Conservation (phyloP, 2,113 vertebrate genomes). For the Ciconia boyciana region DNA sequence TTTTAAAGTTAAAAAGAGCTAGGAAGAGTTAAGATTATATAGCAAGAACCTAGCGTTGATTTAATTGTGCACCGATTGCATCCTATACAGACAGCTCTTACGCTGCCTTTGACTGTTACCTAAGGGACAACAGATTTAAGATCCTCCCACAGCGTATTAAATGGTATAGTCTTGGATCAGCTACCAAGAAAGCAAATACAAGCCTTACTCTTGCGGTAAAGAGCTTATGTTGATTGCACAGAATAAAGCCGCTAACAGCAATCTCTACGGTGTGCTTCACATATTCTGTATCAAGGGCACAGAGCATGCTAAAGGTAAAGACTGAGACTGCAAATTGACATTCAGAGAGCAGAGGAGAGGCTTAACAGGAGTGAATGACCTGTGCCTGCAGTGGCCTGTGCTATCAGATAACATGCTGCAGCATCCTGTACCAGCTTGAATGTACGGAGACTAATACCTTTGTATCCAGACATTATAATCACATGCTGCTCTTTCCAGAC, state of each 20-base stretch:
- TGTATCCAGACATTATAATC: not conserved
- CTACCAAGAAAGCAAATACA: not conserved
- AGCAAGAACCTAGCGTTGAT: not conserved
- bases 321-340: not conserved
- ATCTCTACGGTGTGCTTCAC: not conserved
- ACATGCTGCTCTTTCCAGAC: not conserved
- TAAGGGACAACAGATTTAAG: not conserved
- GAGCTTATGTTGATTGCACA: not conserved
- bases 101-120: not conserved
- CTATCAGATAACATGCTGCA: not conserved
- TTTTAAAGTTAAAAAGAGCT: not conserved
- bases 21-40: not conserved
- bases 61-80: not conserved
- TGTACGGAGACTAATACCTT: accelerated
- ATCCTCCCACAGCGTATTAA: not conserved
- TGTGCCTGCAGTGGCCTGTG: not conserved
- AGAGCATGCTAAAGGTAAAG: not conserved
- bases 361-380: not conserved
- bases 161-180: not conserved
- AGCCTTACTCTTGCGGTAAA: not conserved
- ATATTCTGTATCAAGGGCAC: not conserved
- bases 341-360: not conserved
- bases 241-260: not conserved
- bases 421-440: not conserved
- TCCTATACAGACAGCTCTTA: not conserved